These are phyloP conservation scores for Lichenostomus cassidix DNA, from an alignment of 2,113 vertebrate genomes.

Conservation along the genomic window DNA sequence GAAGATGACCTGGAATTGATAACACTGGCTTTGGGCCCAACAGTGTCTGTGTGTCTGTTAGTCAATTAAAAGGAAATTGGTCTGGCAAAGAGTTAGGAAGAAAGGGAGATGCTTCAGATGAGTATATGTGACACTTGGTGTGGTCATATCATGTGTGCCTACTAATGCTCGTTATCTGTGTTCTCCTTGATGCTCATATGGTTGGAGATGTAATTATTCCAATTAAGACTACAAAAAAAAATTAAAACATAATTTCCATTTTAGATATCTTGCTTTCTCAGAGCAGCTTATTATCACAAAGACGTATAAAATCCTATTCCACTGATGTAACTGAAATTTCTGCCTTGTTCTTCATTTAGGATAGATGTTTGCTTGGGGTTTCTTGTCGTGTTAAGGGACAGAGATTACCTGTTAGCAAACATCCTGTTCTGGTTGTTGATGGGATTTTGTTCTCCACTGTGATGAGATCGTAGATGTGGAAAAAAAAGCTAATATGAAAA, in stretches of 20 bases:
- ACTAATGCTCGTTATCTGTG: rapidly evolving
- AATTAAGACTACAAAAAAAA: background rate
- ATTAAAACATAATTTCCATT: background rate
- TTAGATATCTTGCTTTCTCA: background rate
- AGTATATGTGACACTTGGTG: rapidly evolving
- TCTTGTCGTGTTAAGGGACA: background rate
- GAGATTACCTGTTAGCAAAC: background rate
- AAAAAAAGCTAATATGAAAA: background rate
- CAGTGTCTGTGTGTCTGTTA: background rate
- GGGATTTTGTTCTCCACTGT: background rate
- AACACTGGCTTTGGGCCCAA: rapidly evolving
- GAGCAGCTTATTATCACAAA: background rate
- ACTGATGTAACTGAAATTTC: background rate
- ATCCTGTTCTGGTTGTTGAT: background rate
- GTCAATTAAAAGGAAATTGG: background rate
- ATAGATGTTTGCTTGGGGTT: rapidly evolving
- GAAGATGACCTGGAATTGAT: background rate
- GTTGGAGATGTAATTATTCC: background rate
- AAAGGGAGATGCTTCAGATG: background rate
- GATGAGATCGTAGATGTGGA: background rate
- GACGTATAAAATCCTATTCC: background rate
- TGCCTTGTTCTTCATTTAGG: background rate
- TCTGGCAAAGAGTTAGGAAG: background rate
- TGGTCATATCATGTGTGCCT: rapidly evolving
- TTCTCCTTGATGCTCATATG: background rate